Conservation (phyloP, 2,797 vertebrate species). For the Oreochromis mossambicus region DNA sequence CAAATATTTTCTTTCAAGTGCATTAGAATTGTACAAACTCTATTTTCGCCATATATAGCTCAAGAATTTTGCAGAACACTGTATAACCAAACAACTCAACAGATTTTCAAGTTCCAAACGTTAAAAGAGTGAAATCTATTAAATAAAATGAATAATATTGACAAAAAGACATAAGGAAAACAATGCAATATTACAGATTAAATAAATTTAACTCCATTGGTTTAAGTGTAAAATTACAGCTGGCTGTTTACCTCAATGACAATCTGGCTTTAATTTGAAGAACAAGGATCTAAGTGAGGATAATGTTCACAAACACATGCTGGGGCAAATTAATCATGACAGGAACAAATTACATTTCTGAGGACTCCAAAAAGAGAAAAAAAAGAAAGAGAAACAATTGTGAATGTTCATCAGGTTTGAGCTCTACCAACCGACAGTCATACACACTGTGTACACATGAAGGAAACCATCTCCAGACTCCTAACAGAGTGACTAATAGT, state of each 20-base stretch:
- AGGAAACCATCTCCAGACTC: neutral
- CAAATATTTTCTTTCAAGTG: neutral
- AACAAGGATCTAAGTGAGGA: neutral
- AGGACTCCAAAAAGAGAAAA: neutral
- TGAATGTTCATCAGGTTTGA: neutral
- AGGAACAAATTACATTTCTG: neutral
- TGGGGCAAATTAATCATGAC: neutral
- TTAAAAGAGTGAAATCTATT: neutral
- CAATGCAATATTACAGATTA: fast-evolving
- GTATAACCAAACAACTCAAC: neutral
- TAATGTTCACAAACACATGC: neutral
- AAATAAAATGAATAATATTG: neutral
- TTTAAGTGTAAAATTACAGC: neutral
- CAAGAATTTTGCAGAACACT: neutral
- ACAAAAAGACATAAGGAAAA: neutral
- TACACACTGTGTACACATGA: neutral
- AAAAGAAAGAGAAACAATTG: fast-evolving
- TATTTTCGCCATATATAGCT: neutral
- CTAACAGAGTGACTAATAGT: neutral
- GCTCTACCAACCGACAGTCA: neutral
- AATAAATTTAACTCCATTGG: neutral
- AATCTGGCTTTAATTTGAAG: neutral
- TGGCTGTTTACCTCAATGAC: neutral
- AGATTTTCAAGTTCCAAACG: neutral
- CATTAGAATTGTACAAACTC: neutral